Conservation (phyloP, 2,113 vertebrate genomes). For the Ageneiosus marmoratus region DNA sequence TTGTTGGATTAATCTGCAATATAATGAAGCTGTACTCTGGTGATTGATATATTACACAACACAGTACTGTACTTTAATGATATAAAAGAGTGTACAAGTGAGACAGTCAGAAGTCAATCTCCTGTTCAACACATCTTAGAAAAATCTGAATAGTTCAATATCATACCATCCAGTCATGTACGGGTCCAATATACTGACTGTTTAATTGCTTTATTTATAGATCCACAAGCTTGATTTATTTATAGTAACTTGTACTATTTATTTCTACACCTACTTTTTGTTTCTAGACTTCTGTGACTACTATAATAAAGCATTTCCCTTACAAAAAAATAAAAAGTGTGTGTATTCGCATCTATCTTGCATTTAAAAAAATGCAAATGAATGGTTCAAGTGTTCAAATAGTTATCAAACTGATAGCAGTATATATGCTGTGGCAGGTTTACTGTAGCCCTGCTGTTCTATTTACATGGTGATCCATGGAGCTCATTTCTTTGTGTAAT, state of each 20-base stretch:
- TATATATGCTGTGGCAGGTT: not conserved
- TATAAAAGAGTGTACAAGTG: not conserved
- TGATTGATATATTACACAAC: conserved; percentile 1
- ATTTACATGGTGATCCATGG: not conserved
- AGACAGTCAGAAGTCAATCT: not conserved
- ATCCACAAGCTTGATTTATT: not conserved
- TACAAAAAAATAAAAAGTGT: not conserved
- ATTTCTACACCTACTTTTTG: not conserved
- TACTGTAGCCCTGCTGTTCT: not conserved
- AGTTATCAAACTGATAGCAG: not conserved
- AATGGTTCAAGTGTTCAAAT: not conserved
- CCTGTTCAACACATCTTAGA: not conserved
- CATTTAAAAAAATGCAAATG: no score
- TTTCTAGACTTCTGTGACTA: not conserved
- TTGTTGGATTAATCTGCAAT: not conserved
- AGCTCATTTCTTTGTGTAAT: not conserved
- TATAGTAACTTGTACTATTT: not conserved
- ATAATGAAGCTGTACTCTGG: not conserved
- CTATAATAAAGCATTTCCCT: not conserved
- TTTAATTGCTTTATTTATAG: not conserved
- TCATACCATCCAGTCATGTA: not conserved
- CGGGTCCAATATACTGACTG: not conserved
- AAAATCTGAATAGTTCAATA: not conserved
- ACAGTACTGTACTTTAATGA: not conserved
- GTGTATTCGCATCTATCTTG: not conserved